These are phyloP conservation scores for Acipenser oxyrinchus DNA, from an alignment of 2,797 vertebrate species.

Conservation along the genomic window DNA sequence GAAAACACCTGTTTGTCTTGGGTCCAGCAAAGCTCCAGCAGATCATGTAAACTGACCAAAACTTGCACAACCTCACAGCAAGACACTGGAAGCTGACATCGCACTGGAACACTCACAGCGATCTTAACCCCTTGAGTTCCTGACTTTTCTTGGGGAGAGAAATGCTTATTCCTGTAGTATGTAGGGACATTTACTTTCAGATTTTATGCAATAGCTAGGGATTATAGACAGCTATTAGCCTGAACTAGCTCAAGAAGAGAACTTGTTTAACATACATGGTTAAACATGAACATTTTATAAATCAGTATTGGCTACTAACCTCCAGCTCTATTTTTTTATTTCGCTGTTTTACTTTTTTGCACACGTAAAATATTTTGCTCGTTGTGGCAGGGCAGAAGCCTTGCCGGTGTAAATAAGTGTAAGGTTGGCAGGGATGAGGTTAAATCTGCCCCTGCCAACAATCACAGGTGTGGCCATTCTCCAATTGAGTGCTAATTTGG, in stretches of 20 bases:
- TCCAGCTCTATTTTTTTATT: too few relatives aligned
- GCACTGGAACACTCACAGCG: constrained; percentile 1
- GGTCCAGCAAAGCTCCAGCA: constrained; percentile 14
- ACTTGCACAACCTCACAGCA: constrained; percentile 30
- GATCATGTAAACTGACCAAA: constrained; percentile 23
- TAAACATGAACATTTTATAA: constrained; percentile 40
- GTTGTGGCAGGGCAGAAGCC: constrained; percentile 23
- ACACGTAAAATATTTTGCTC: too few relatives aligned
- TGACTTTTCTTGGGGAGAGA: neutral
- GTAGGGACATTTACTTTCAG: neutral
- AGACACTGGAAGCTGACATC: constrained; percentile 14
- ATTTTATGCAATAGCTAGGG: neutral
- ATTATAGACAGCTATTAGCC: neutral
- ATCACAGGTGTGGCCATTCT: constrained; percentile 11
- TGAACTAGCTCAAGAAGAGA: constrained; percentile 16
- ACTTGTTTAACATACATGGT: constrained; percentile 8
- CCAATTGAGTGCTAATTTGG: constrained; percentile 10
- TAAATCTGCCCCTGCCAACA: constrained; percentile 22
- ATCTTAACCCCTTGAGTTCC: constrained; percentile 20
- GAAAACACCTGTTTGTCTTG: constrained; percentile 33
- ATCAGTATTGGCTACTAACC: constrained; percentile 37
- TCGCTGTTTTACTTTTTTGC: too few relatives aligned
- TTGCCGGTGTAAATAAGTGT: constrained; percentile 12
- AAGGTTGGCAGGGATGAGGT: constrained; percentile 23
- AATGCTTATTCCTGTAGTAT: neutral